Conservation (phyloP, 30 jellyfish, hydroid and myxozoan genomes). For the Cassiopea xamachana region DNA sequence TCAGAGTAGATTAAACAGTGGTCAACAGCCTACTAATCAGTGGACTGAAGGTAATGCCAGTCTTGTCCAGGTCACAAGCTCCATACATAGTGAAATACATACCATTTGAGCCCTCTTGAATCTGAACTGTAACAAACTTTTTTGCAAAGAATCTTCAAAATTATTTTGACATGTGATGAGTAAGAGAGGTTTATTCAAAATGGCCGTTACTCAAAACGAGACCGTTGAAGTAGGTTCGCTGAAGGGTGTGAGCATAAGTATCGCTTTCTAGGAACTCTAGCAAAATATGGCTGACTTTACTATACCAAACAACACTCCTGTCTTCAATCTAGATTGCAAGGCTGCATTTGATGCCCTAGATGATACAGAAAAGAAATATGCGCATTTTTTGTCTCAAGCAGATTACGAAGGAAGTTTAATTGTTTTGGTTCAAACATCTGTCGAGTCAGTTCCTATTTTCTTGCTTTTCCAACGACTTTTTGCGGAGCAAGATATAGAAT, state of each 20-base stretch:
- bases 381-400: slow-evolving; percentile 83
- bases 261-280: not conserved
- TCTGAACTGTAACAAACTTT: no score
- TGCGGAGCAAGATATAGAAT: slow-evolving; percentile 61
- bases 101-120: no score
- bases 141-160: not conserved
- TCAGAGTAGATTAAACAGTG: no score
- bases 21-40: no score
- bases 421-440: slow-evolving; percentile 85
- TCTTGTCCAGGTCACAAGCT: no score
- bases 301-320: slow-evolving; percentile 73
- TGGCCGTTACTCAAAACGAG: not conserved
- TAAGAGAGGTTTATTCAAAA: not conserved
- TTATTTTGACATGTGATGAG: not conserved
- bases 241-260: not conserved
- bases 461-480: slow-evolving; percentile 80
- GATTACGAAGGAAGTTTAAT: slow-evolving; percentile 84
- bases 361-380: slow-evolving; percentile 75
- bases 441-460: slow-evolving; percentile 84
- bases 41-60: no score
- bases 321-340: slow-evolving; percentile 68
- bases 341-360: slow-evolving; percentile 76
- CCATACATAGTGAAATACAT: no score
- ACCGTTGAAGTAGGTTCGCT: not conserved
- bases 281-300: slow-evolving; percentile 47